Base-by-base conservation (phyloP, 1,140 invertebrate species). In the Brachionus sp. region DNA sequence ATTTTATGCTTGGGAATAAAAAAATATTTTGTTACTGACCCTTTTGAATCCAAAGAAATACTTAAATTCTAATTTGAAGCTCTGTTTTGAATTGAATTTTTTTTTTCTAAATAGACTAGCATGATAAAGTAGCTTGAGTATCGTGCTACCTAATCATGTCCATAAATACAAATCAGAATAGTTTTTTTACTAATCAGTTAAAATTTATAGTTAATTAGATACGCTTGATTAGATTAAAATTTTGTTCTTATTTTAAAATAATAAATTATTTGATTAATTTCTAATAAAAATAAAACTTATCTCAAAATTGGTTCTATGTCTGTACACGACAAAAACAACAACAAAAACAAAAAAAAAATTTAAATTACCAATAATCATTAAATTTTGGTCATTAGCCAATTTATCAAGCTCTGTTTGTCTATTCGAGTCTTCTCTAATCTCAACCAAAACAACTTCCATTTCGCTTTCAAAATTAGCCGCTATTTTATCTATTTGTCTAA, bases 391-490 rank as follows among this genome's bases (percentile, higher is more conserved):
- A 25, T 75, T 46, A 46, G 46, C 70, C 25, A 75, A 75, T 46
- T 75, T 75, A 75, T 75, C 70, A 75, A 16, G 35, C 33, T 70
- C 35, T 39, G 33, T 70, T 70, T 70, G 29, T 70, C 35, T 33
- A 70, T 39, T n/a, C 29, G 66, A 19, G 6, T 70, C 5, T 42
- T 37, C 29, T 39, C 37, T 70, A 37, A 16, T 39, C n/a, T 70
- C 66, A 39, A 70, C 66, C 33, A 70, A 19, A 70, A 70, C 66
- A 70, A 70, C 66, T 70, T 70, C 66, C 66, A 70, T 70, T 70
- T 70, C 66, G n/a, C 16, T 70, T 70, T 70, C 66, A 70, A 70
- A 16, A 37, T 37, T 42, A 35, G 19, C 16, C 50, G 50, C 50
- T 57, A 19, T 39, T 4, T 23, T 70, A 39, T 70, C 66, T 35